Evolutionary conservation across 2,113 vertebrate species (phyloP), one percentile per base, ranked within the genome.

Genomic region (Rousettus leschenaultii): DNA sequence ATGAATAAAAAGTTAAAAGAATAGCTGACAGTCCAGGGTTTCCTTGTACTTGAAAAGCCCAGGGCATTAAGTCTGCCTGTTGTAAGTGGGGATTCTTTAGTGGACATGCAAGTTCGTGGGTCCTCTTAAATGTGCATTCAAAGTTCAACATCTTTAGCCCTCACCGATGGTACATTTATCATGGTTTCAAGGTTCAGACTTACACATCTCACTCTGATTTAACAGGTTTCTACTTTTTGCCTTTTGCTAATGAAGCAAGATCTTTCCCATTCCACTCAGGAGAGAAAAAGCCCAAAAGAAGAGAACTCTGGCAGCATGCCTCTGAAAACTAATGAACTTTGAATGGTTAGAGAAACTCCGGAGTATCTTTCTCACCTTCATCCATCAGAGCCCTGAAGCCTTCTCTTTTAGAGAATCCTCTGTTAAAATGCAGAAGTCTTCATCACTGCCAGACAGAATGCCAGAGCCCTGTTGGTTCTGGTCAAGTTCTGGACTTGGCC

Each of bases 341-440:
- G 73, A 53, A 90, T 51, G 51, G 51, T 51, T 51, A 51, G 51
- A 51, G 51, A 16, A 51, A 51, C 51, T 1, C 51, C 5, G 26
- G 35, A 89, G 55, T 66, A 35, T 26, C 22, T 53, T 30, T 35
- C 12, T 68, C 48, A 61, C 48, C 19, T 14, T 7, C 35, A 28
- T 79, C 68, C 63, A 12, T 0, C 6, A 15, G 89, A 85, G n/a
- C n/a, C 57, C 59, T 53, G 4, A 80, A 65, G 40, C 28, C 61
- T 77, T 80, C 66, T 77, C 38, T 59, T 80, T 63, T 77, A 7
- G 9, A 89, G 61, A 82, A 82, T 53, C 51, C 26, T 61, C 71
- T 12, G 6, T 86, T 83, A 87, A 89, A 92, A 95, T 87, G 74
- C 88, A 82, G n/a, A 95, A 80, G 16, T 63, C 86, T 93, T 85